These are phyloP conservation scores for Apodemus speciosus DNA, from an alignment of 2,113 vertebrate genomes.

Conservation along the genomic window DNA sequence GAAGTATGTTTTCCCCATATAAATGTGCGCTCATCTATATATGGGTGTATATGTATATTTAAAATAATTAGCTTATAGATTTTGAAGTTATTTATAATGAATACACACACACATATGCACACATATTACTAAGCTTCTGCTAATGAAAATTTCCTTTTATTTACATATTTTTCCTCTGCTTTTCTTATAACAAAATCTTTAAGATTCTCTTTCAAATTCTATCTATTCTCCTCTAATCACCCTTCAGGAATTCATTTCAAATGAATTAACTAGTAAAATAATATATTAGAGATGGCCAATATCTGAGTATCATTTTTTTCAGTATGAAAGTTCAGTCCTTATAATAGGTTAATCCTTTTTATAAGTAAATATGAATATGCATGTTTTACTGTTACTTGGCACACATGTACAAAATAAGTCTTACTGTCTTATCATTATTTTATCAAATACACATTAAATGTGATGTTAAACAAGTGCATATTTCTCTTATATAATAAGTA, in stretches of 20 bases:
- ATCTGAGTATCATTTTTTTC: conserved; percentile 1
- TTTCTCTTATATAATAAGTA: background rate
- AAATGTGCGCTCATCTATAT: background rate
- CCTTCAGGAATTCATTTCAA: background rate
- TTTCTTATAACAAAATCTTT: background rate
- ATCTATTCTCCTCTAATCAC: background rate
- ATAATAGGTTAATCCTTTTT: background rate
- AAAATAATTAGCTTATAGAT: background rate
- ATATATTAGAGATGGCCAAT: background rate
- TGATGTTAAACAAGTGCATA: background rate
- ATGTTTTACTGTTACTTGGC: background rate
- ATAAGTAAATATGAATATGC: background rate
- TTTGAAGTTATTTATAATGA: background rate
- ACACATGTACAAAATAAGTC: background rate
- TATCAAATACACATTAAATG: conserved; percentile 21
- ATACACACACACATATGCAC: background rate
- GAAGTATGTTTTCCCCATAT: background rate
- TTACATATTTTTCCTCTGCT: background rate
- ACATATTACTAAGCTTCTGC: background rate
- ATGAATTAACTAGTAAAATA: background rate
- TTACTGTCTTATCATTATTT: background rate
- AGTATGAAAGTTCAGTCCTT: background rate
- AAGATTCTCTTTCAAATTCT: background rate
- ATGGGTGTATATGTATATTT: background rate
- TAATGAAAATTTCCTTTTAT: background rate